These are phyloP conservation scores for Lethocerus indicus DNA, from an alignment of 1,140 invertebrate genomes.

Conservation along the genomic window DNA sequence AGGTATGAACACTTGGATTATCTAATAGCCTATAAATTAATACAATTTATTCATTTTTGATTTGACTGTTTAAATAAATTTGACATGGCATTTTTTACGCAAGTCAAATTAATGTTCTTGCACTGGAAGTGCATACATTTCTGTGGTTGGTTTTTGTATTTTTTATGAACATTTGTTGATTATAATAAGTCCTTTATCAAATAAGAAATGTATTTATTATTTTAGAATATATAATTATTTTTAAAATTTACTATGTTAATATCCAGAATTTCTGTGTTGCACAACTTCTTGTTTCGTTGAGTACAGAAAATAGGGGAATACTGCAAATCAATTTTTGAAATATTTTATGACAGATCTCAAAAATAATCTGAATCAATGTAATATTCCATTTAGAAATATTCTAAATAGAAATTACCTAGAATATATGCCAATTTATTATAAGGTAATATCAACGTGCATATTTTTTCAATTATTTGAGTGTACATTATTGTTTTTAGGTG, in stretches of 20 bases:
- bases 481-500: slow-evolving; percentile 38
- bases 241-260: no score
- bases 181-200: no score
- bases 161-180: not conserved
- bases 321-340: not conserved
- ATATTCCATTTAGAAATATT: not conserved
- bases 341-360: not conserved
- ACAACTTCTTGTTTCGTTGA: no score
- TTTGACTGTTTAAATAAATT: not conserved
- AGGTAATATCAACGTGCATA: not conserved
- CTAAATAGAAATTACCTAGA: not conserved
- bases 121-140: not conserved
- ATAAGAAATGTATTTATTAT: no score
- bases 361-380: not conserved
- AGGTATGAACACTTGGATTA: no score
- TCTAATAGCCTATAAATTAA: no score
- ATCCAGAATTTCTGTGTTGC: no score
- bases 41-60: not conserved
- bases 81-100: not conserved
- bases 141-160: not conserved
- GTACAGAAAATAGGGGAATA: not conserved
- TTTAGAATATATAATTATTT: no score
- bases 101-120: not conserved
- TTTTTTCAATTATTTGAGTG: not conserved
- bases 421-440: not conserved